A percentile compares a stretch with the other conserved stretches of the same genome.
Evolutionary conservation across 2,888 invertebrate species (phyloP).

Genomic region (Nomada fabriciana): DNA sequence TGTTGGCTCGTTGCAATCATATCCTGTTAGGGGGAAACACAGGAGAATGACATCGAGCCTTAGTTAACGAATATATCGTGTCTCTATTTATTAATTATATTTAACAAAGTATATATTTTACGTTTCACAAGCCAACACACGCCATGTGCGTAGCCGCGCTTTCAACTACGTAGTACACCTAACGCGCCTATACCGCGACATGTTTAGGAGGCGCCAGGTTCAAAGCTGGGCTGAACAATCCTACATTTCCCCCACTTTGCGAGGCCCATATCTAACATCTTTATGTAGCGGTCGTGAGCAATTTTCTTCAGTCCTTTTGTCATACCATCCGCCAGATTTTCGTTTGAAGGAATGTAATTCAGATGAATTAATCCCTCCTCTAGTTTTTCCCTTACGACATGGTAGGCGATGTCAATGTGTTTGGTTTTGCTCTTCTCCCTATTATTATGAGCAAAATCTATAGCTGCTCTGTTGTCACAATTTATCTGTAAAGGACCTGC

Average conservation of each 20-base stretch:
- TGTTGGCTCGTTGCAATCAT: too few species aligned
- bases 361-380: conserved; percentile 14
- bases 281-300: neutral
- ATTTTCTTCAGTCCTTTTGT: conserved; percentile 16
- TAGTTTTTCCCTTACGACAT: conserved; percentile 11
- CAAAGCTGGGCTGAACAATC: neutral
- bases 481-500: neutral
- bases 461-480: conserved; percentile 19
- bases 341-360: neutral
- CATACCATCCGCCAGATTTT: conserved; percentile 17
- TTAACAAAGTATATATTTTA: too few species aligned
- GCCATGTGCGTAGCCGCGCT: too few species aligned
- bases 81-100: too few species aligned
- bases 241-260: conserved; percentile 4
- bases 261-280: neutral
- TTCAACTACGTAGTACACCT: too few species aligned
- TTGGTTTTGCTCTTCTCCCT: conserved; percentile 13
- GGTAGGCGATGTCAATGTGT: conserved; percentile 15
- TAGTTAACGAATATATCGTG: too few species aligned
- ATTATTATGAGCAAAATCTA: neutral
- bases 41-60: too few species aligned
- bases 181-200: too few species aligned
- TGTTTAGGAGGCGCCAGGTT: too few species aligned
- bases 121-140: too few species aligned
- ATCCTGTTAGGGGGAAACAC: too few species aligned